Evolutionary conservation across 92 coral and sea anemone species (phyloP), one percentile per base, ranked within the genome.

Genomic region (Scolanthus callimorphus): DNA sequence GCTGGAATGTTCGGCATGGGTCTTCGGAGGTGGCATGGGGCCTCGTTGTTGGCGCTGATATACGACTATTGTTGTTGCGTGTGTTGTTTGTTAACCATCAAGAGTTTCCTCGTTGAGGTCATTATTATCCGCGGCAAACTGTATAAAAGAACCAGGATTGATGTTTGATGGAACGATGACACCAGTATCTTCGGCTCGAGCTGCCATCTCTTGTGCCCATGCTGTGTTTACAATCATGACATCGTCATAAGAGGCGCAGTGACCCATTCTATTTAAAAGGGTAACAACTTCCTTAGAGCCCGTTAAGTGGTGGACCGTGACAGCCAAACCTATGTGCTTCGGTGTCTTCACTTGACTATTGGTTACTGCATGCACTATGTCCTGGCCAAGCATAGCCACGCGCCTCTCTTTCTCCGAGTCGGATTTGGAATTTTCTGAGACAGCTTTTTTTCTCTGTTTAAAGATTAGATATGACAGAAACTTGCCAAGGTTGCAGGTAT

Each of bases 371-470:
- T 71, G 51, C 2, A 71, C 60, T 6, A 78, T 46, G 54, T 78
- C 78, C 34, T 79, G 85, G 27, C 77, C 77, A 3, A 60, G 23
- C 67, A n/a, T n/a, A n/a, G n/a, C n/a, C n/a, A n/a, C n/a, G n/a
- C n/a, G n/a, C n/a, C n/a, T n/a, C n/a, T n/a, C n/a, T n/a, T n/a
- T n/a, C n/a, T n/a, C n/a, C n/a, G n/a, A n/a, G n/a, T n/a, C n/a
- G n/a, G n/a, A n/a, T n/a, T n/a, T n/a, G n/a, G n/a, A n/a, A n/a
- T n/a, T n/a, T n/a, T n/a, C n/a, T n/a, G n/a, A n/a, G n/a, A n/a
- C n/a, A n/a, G n/a, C n/a, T n/a, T n/a, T n/a, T n/a, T n/a, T n/a
- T n/a, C n/a, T n/a, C n/a, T 44, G 34, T 15, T 34, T 34, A 34
- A 34, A 34, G 15, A 34, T 34, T 15, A 15, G 41, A 15, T 34